These are phyloP conservation scores for Excalfactoria chinensis DNA, from an alignment of 2,113 vertebrate species.

Conservation along the genomic window DNA sequence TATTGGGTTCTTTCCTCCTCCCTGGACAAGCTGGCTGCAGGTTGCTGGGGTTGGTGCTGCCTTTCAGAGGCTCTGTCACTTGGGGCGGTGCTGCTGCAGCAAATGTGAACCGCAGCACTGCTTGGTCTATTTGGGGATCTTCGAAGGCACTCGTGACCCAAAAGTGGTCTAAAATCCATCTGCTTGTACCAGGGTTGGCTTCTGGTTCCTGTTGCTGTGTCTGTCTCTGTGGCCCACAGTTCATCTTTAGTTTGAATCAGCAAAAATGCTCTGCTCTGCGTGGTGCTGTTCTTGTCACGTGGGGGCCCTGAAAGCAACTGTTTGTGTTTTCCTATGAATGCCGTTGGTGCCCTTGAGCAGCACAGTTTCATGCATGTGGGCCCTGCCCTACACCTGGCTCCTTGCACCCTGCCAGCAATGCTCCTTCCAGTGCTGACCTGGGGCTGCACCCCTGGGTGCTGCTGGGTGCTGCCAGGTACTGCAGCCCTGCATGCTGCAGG, in stretches of 20 bases:
- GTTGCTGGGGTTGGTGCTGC: neutral
- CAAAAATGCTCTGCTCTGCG: accelerated
- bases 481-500: neutral
- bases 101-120: neutral
- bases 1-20: neutral
- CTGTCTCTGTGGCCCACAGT: neutral
- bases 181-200: neutral
- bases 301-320: neutral
- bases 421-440: accelerated
- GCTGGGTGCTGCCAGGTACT: neutral
- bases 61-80: too few species aligned
- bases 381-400: neutral
- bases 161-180: neutral
- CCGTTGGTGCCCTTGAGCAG: neutral
- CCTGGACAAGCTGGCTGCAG: neutral
- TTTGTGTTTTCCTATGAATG: neutral
- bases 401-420: too few species aligned
- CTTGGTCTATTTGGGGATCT: neutral
- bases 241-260: neutral
- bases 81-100: accelerated
- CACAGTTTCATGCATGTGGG: accelerated
- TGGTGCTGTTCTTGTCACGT: neutral
- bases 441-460: neutral
- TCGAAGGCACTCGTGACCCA: neutral
- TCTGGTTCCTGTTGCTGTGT: neutral